Conservation (phyloP, 2,113 vertebrate species). For the Micromys minutus region DNA sequence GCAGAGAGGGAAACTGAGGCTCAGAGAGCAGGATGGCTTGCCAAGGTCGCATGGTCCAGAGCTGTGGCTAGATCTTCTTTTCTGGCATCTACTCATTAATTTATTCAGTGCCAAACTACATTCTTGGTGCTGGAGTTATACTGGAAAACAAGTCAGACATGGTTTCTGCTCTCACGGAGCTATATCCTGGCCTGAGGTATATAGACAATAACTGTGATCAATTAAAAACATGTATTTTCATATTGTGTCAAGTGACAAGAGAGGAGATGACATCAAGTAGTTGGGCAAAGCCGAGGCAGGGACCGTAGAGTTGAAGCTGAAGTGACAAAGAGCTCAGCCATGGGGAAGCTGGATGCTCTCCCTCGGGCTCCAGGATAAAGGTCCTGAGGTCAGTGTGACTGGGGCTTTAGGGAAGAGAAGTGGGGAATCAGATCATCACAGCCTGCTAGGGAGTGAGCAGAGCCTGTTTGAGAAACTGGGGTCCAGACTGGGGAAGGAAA, state of each 20-base stretch:
- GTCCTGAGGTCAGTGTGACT: conserved; percentile 1
- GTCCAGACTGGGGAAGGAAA: not conserved
- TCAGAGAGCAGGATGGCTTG: not conserved
- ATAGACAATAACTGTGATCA: not conserved
- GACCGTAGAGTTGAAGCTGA: not conserved
- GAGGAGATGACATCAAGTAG: not conserved
- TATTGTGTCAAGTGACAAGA: not conserved
- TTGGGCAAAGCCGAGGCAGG: not conserved
- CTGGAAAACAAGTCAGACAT: not conserved
- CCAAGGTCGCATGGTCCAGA: conserved; percentile 4
- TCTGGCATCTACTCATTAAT: conserved; percentile 40
- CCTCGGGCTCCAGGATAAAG: not conserved
- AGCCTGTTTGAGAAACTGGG: not conserved
- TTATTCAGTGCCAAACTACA: not conserved
- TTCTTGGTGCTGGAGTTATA: not conserved
- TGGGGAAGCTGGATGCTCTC: not conserved
- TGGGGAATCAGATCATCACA: not conserved
- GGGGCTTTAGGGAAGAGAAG: not conserved
- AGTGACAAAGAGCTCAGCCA: not conserved
- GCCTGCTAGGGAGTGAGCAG: not conserved
- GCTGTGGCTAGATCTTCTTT: conserved; percentile 32
- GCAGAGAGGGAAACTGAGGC: conserved; percentile 56
- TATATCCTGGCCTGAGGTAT: conserved; percentile 1
- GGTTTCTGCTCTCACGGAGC: conserved; percentile 3
- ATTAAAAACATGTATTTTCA: conserved; percentile 25